Conservation (phyloP, 2,888 invertebrate species). For the Netelia fuscicornis region DNA sequence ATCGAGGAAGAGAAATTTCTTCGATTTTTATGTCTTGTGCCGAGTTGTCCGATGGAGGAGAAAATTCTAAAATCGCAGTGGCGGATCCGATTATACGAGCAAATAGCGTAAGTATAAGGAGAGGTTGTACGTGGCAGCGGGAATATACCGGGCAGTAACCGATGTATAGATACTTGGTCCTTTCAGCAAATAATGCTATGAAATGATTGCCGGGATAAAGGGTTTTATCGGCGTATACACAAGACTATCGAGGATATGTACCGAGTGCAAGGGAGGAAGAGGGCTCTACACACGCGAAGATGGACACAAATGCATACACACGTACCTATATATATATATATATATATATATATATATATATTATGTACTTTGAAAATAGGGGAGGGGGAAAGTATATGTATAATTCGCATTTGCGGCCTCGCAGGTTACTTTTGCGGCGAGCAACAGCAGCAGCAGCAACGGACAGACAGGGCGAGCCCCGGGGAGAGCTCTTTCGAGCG, state of each 20-base stretch:
- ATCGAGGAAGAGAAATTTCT: neutral
- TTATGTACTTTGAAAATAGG: neutral
- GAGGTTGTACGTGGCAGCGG: constrained; percentile 11
- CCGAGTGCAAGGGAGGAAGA: constrained; percentile 3
- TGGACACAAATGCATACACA: neutral
- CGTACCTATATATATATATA: neutral
- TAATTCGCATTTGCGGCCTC: constrained; percentile 67
- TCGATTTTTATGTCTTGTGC: neutral
- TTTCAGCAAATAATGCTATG: constrained; percentile 65
- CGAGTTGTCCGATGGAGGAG: constrained; percentile 23
- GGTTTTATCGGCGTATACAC: constrained; percentile 54
- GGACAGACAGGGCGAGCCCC: constrained; percentile 68
- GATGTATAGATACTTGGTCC: constrained; percentile 47
- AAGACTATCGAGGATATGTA: constrained; percentile 43
- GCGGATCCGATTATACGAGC: constrained; percentile 54
- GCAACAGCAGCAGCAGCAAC: constrained; percentile 46
- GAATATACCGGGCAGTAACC: constrained; percentile 35
- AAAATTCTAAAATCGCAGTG: constrained; percentile 34
- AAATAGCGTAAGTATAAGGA: constrained; percentile 45
- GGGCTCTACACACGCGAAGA: neutral
- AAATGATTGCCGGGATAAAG: constrained; percentile 65
- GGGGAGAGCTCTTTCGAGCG: constrained; percentile 70
- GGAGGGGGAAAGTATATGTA: constrained; percentile 43
- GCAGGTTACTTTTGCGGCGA: constrained; percentile 71
- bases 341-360: neutral